Evolutionary conservation across 1,140 invertebrate species (phyloP).

Genomic region (Magallana ariakensis): DNA sequence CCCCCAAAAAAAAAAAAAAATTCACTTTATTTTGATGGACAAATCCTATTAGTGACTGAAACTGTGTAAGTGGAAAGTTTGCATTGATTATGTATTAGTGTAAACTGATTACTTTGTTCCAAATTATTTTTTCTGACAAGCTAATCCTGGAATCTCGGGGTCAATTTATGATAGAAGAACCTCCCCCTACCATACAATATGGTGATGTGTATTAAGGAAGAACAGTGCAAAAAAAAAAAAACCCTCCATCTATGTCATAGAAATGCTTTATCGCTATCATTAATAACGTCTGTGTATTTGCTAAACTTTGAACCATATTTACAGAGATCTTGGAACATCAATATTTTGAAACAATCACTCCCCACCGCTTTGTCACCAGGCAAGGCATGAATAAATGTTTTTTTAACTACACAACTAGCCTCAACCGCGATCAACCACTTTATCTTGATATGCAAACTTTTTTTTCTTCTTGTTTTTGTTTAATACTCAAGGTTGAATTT

Average conservation of each 20-base stretch:
- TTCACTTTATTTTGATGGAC: no score
- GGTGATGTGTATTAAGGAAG: no score
- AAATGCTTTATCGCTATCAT: neutral
- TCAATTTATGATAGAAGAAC: no score
- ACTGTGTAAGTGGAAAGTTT: no score
- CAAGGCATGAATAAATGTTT: neutral
- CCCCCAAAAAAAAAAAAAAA: no score
- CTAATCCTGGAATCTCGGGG: no score
- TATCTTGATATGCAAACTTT: slow-evolving; percentile 2
- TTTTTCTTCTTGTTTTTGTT: neutral
- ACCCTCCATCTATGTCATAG: neutral
- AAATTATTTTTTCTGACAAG: no score
- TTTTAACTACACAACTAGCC: neutral
- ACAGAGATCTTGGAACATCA: neutral
- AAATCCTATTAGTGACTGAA: no score
- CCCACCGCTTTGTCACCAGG: neutral
- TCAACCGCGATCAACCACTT: neutral
- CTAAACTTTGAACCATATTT: slow-evolving; percentile 6
- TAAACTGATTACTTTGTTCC: no score
- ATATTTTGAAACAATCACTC: neutral
- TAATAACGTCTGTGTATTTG: neutral
- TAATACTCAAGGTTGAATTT: neutral
- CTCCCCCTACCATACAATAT: no score
- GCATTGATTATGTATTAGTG: no score
- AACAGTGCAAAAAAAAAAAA: no score